Base-by-base conservation (phyloP, 1,140 invertebrate species). In the Tyrophagus putrescentiae region DNA sequence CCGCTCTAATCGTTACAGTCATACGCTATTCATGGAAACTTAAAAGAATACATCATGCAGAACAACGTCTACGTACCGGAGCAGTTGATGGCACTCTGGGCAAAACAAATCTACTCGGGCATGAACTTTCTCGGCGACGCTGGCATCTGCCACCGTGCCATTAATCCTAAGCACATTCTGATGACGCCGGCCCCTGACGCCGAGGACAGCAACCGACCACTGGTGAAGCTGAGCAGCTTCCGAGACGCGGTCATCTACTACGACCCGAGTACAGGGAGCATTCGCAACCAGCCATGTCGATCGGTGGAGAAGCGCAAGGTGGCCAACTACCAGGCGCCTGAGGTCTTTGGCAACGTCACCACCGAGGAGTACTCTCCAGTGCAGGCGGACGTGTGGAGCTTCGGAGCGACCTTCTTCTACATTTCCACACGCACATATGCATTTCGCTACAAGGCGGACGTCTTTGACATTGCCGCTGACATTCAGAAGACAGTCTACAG, bases 341-440 rank as follows among this genome's bases (percentile, higher is more conserved):
- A 59, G 36, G 28, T 42, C 33, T 59, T 42, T 45, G 5, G 39
- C 7, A 32, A 56, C 18, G 18, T 16, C 11, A 5, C 1, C 1
- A 28, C 18, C 1, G 57, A 48, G 36, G 5, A 16, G 23, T 59
- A 5, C 23, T 25, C 44, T 59, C 57, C 57, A 16, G 23, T 44
- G 1, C 4, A 5, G 16, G 57, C 57, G 3, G 57, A 59, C 23
- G 39, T 59, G 18, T 59, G 57, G 57, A 45, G 41, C n/a, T 44
- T 59, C 34, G 57, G 57, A 45, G 57, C 57, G 29, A 59, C 39
- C 4, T n/a, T 45, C 18, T 59, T 44, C 41, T 59, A n/a, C 41
- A 59, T 59, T 2, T 9, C 23, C 2, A 1, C 57, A 9, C 3
- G 28, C 18, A 2, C 3, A 42, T 42, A 58, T 58, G 36, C 56